A percentile compares a stretch with the other conserved stretches of the same genome.
phyloP scores from a whole-genome alignment of 2,888 invertebrate genomes.

The Folsomia manolachei region DNA sequence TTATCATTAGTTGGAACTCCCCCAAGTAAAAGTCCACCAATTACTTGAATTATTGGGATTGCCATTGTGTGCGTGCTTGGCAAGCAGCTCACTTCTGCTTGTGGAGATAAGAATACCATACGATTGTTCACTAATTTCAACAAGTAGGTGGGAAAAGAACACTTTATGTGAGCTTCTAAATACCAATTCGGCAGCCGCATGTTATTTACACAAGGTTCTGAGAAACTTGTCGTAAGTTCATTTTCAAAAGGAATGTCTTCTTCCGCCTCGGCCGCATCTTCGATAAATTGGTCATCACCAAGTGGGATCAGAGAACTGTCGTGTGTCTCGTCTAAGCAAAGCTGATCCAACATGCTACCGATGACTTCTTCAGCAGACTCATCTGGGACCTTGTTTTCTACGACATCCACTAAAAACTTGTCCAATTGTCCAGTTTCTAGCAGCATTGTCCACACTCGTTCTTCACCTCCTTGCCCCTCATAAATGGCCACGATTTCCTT shows the following conservation, averaged over 20 bases:
- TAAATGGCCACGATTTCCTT: slow-evolving; percentile 52
- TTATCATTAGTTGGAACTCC: slow-evolving; percentile 10
- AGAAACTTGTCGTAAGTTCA: slow-evolving; percentile 51
- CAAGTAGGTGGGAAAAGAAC: slow-evolving; percentile 64
- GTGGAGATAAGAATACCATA: slow-evolving; percentile 32
- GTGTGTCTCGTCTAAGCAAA: slow-evolving; percentile 15
- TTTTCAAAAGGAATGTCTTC: slow-evolving; percentile 29
- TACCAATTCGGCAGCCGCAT: slow-evolving; percentile 64
- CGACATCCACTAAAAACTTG: background rate
- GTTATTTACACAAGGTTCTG: slow-evolving; percentile 47
- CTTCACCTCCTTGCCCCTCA: slow-evolving; percentile 43
- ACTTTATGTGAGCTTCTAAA: slow-evolving; percentile 62
- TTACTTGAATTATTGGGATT: slow-evolving; percentile 41
- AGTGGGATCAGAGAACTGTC: slow-evolving; percentile 36
- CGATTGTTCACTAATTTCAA: slow-evolving; percentile 62
- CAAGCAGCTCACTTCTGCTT: slow-evolving; percentile 38
- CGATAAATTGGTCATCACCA: slow-evolving; percentile 21
- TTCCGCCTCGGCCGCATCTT: slow-evolving; percentile 21
- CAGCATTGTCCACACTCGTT: slow-evolving; percentile 30
- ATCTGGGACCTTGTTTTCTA: slow-evolving; percentile 9
- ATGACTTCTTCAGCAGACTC: slow-evolving; percentile 41
- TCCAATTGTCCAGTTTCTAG: slow-evolving; percentile 4
- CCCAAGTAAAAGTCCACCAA: slow-evolving; percentile 42
- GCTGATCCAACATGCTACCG: slow-evolving; percentile 21
- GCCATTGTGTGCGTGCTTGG: slow-evolving; percentile 36